Base-by-base conservation (phyloP, 2,888 invertebrate genomes). In the Netelia virgata region DNA sequence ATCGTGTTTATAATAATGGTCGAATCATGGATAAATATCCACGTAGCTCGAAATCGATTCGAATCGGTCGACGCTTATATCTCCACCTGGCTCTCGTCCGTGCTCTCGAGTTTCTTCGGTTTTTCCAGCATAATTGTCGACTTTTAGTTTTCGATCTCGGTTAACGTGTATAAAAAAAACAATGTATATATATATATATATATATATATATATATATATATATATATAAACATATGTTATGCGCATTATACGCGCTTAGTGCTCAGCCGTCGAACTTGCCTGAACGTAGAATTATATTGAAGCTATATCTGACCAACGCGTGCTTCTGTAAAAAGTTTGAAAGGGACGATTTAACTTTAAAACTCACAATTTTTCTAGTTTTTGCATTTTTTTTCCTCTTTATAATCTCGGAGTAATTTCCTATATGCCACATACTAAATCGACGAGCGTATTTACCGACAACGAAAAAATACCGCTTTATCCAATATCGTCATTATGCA, bases 51-150 rank as follows among this genome's bases (percentile, higher is more conserved):
- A 5, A 28, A 28, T 28, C 28, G 28, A 28, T 28, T 28, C 28
- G 28, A 28, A 28, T 28, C 6, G 59, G 41, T 80, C 61, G 73
- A 57, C 41, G 20, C 68, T 81, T 75, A 73, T 68, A 66, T 68
- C 47, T 64, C 41, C 63, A 64, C 23, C 18, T 50, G 66, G 66
- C 20, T 66, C 59, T 77, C 23, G 14, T 47, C 55, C 28, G 5
- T 11, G 50, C 20, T n/a, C 23, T 69, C 61, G 69, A 75, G 69
- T 78, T 83, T 63, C 63, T 69, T 69, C 74, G 63, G 69, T 78
- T 78, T 78, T 72, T 68, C 23, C 16, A 43, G 78, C 55, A 73
- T 78, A 78, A 69, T 74, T 68, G n/a, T 55, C 73, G n/a, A 74
- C 23, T 73, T 83, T 78, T 78, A 66, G 72, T 73, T 82, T 68